Percentiles rank a stretch among this genome's conserved stretches.
Evolutionary conservation across 2,888 invertebrate species (phyloP).

Genomic region (Silvanus unidentatus): DNA sequence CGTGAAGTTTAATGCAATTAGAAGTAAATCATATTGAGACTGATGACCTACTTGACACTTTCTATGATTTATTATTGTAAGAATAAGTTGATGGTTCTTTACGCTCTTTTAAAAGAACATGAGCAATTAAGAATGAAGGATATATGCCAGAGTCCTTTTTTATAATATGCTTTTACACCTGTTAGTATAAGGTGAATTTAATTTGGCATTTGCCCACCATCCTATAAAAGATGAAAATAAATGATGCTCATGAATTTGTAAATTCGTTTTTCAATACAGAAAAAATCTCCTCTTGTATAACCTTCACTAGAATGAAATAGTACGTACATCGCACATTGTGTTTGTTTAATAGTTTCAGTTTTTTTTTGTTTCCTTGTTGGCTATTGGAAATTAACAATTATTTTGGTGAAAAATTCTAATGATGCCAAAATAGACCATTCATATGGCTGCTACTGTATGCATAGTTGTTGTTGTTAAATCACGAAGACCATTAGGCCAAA

Average conservation of each 20-base stretch:
- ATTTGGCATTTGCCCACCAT: conserved; percentile 22
- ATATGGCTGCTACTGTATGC: not conserved
- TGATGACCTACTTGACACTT: conserved; percentile 34
- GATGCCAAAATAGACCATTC: too few species aligned
- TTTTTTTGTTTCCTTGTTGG: too few species aligned
- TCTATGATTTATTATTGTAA: conserved; percentile 30
- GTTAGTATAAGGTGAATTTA: conserved; percentile 14
- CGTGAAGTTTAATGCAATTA: conserved; percentile 31
- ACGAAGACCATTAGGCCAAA: conserved; percentile 32
- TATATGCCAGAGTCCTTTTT: conserved; percentile 2
- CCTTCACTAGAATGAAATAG: too few species aligned
- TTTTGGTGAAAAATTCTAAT: too few species aligned
- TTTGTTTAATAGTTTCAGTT: too few species aligned
- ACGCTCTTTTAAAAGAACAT: conserved; percentile 3
- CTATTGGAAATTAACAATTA: too few species aligned
- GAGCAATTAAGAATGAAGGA: conserved; percentile 6
- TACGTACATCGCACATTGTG: too few species aligned
- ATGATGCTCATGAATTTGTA: conserved; percentile 4
- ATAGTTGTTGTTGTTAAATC: conserved; percentile 24
- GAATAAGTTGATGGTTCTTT: conserved; percentile 2
- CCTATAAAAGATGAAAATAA: conserved; percentile 2
- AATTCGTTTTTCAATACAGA: conserved; percentile 1
- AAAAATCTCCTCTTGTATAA: not conserved
- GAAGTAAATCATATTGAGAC: conserved; percentile 33
- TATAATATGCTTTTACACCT: conserved; percentile 7